phyloP scores from a whole-genome alignment of 1,140 invertebrate species.

The Drosophila tropicalis region DNA sequence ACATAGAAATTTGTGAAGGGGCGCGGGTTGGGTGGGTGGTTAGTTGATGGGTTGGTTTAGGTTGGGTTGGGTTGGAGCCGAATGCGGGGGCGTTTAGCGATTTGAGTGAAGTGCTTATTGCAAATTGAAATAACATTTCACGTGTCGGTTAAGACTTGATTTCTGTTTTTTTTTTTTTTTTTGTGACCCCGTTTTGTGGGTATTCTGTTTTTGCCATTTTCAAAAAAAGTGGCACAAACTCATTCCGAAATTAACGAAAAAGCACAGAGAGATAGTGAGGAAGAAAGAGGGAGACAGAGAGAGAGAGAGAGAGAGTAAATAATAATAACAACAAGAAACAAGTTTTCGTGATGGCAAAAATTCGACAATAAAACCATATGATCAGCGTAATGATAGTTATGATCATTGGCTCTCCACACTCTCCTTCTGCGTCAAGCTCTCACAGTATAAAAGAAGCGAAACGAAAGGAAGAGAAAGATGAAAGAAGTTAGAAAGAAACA shows the following conservation, averaged over 20 bases:
- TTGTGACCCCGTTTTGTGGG: conserved; percentile 71
- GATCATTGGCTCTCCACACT: conserved; percentile 61
- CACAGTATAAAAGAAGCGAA: conserved; percentile 14
- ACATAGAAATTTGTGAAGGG: conserved; percentile 38
- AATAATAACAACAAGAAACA: conserved; percentile 45
- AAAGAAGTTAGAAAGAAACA: conserved; percentile 13
- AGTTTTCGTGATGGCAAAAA: conserved; percentile 69
- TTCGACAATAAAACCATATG: conserved; percentile 80
- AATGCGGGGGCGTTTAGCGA: neutral
- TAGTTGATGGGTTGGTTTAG: neutral
- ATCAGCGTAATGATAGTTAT: conserved; percentile 79
- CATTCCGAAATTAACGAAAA: conserved; percentile 60
- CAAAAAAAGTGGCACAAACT: conserved; percentile 77
- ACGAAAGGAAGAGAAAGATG: conserved; percentile 6
- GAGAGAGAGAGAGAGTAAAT: conserved; percentile 12
- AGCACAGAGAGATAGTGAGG: conserved; percentile 25
- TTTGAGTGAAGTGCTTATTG: neutral
- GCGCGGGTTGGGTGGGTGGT: neutral
- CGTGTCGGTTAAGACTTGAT: conserved; percentile 26
- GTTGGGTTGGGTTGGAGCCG: conserved; percentile 12
- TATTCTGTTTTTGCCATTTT: conserved; percentile 54
- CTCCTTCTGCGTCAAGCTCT: conserved; percentile 17
- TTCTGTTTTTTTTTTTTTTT: conserved; percentile 35
- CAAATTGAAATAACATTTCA: conserved; percentile 41
- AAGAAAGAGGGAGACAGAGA: conserved; percentile 33